Conservation (phyloP, 2,888 invertebrate genomes). For the Blastobasis lacticolella region DNA sequence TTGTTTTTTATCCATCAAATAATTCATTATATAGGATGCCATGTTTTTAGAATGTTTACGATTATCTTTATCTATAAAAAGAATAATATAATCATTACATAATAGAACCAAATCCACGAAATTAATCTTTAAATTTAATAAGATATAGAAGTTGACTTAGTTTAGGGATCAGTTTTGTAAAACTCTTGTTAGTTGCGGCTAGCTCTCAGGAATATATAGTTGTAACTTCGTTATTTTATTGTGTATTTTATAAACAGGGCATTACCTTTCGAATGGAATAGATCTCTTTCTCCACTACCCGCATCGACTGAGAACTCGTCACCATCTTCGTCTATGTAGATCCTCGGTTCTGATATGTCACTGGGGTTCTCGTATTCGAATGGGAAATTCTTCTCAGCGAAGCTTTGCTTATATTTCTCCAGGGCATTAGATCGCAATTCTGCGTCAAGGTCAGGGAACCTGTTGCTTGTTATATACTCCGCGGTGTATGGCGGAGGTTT, state of each 20-base stretch:
- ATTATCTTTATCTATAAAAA: slow-evolving; percentile 1
- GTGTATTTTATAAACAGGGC: no score
- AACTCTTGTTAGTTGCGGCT: not conserved
- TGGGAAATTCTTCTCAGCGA: slow-evolving; percentile 61
- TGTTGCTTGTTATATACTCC: slow-evolving; percentile 56
- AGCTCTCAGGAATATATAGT: no score
- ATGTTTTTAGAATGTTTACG: slow-evolving; percentile 49
- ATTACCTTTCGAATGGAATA: slow-evolving; percentile 50
- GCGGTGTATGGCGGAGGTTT: slow-evolving; percentile 54
- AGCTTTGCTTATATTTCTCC: slow-evolving; percentile 64
- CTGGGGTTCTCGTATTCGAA: slow-evolving; percentile 63
- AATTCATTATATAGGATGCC: slow-evolving; percentile 54
- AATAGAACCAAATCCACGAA: not conserved
- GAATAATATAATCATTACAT: not conserved
- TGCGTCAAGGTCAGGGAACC: slow-evolving; percentile 55
- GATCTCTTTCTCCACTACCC: slow-evolving; percentile 58
- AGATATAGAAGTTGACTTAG: not conserved
- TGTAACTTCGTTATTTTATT: no score
- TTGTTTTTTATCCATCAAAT: slow-evolving; percentile 49
- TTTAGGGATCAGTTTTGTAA: not conserved
- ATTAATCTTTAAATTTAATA: not conserved
- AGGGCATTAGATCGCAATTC: slow-evolving; percentile 58
- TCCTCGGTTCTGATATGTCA: slow-evolving; percentile 70
- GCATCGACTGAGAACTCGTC: slow-evolving; percentile 54
- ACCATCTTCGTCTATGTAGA: slow-evolving; percentile 73